Evolutionary conservation across 1,140 invertebrate genomes (phyloP).

Genomic region (Dendroctonus valens): DNA sequence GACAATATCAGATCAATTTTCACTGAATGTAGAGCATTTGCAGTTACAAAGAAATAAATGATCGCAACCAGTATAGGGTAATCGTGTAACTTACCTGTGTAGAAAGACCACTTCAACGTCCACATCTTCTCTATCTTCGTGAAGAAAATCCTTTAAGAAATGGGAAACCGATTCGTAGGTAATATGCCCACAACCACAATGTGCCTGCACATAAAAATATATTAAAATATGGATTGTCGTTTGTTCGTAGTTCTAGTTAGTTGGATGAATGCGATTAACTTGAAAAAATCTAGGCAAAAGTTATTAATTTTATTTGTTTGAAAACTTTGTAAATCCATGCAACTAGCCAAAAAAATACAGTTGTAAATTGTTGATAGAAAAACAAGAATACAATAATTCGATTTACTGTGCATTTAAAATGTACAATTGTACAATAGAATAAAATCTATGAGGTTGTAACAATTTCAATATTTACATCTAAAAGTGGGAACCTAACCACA

Average conservation of each 20-base stretch:
- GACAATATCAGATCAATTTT: too few species aligned
- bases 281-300: constrained; percentile 23
- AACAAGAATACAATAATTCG: neutral
- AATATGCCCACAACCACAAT: constrained; percentile 99
- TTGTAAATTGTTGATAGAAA: constrained; percentile 3
- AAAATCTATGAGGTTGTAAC: constrained; percentile 14
- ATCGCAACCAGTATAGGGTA: neutral
- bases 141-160: constrained; percentile 99
- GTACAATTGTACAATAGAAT: constrained; percentile 16
- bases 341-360: constrained; percentile 20
- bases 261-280: neutral
- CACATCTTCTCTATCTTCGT: constrained; percentile 99
- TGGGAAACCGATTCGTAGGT: constrained; percentile 99
- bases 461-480: constrained; percentile 29
- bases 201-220: constrained; percentile 70
- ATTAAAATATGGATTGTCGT: neutral
- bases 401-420: constrained; percentile 14
- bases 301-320: constrained; percentile 14
- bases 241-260: constrained; percentile 7
- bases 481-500: constrained; percentile 54
- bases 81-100: constrained; percentile 80
- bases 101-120: constrained; percentile 99
- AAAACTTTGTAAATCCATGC: constrained; percentile 20
- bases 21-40: too few species aligned
- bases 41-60: neutral